These are phyloP conservation scores for Galeruca laticollis DNA, from an alignment of 2,888 invertebrate species.

Conservation along the genomic window DNA sequence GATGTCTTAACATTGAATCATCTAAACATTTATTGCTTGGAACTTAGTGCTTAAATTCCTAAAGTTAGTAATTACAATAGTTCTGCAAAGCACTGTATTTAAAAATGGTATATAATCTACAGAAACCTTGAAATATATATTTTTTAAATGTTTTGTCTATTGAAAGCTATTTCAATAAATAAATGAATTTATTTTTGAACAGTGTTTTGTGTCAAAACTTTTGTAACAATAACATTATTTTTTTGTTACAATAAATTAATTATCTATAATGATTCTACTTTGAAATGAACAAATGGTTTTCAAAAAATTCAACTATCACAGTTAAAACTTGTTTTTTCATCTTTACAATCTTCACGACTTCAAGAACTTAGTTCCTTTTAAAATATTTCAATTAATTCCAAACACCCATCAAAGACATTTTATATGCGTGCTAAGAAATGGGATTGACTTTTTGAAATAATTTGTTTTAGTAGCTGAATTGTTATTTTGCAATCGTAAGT, in stretches of 20 bases:
- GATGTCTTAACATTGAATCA: background rate
- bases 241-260: too few species aligned
- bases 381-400: background rate
- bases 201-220: too few species aligned
- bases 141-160: background rate
- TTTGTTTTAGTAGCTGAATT: too few species aligned
- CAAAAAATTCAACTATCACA: too few species aligned
- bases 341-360: background rate
- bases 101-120: background rate
- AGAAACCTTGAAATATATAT: background rate
- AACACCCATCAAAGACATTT: background rate
- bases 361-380: background rate
- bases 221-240: too few species aligned
- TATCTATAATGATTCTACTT: too few species aligned
- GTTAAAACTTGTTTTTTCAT: too few species aligned
- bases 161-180: too few species aligned
- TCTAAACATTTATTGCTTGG: background rate
- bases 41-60: background rate
- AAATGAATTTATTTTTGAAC: too few species aligned
- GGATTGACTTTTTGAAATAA: background rate
- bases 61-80: background rate
- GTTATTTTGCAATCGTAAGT: too few species aligned
- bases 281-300: too few species aligned
- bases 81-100: background rate
- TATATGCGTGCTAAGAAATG: too few species aligned